These are phyloP conservation scores for Pollimyrus isidori DNA, from an alignment of 2,113 vertebrate genomes.

Conservation along the genomic window DNA sequence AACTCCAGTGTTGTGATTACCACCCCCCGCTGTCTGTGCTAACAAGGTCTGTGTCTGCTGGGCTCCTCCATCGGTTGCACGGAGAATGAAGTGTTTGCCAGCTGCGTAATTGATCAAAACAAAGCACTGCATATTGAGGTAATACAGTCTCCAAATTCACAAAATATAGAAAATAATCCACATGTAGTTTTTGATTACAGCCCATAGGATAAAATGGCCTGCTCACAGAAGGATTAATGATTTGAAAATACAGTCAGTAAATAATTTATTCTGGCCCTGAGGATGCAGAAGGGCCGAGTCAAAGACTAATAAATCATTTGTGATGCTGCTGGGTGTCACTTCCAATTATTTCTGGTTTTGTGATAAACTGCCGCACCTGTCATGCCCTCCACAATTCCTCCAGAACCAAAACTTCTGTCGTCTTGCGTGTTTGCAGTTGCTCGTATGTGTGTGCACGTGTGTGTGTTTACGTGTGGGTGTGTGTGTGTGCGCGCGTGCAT, in stretches of 20 bases:
- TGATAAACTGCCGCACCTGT: conserved; percentile 96
- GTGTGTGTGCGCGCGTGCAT: no score
- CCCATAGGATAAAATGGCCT: conserved; percentile 77
- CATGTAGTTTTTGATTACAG: conserved; percentile 64
- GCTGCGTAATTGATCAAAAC: conserved; percentile 14
- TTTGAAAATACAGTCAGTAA: conserved; percentile 97
- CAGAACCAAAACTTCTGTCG: conserved; percentile 58
- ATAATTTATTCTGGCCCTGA: conserved; percentile 98
- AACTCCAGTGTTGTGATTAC: conserved; percentile 4
- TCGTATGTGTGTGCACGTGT: background rate
- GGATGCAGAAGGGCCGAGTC: conserved; percentile 96
- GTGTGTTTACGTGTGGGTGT: background rate
- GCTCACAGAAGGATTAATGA: conserved; percentile 95
- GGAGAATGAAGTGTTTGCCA: conserved; percentile 26
- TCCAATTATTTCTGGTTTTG: conserved; percentile 96
- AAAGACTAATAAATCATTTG: conserved; percentile 99
- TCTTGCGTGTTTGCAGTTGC: background rate
- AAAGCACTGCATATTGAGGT: background rate
- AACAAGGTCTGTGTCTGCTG: background rate
- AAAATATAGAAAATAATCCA: conserved; percentile 41
- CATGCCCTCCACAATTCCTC: conserved; percentile 67
- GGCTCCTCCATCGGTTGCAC: background rate
- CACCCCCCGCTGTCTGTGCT: background rate
- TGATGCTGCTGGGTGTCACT: conserved; percentile 97
- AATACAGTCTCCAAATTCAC: conserved; percentile 12